Conservation (phyloP, 2,113 vertebrate species). For the Gadus macrocephalus region DNA sequence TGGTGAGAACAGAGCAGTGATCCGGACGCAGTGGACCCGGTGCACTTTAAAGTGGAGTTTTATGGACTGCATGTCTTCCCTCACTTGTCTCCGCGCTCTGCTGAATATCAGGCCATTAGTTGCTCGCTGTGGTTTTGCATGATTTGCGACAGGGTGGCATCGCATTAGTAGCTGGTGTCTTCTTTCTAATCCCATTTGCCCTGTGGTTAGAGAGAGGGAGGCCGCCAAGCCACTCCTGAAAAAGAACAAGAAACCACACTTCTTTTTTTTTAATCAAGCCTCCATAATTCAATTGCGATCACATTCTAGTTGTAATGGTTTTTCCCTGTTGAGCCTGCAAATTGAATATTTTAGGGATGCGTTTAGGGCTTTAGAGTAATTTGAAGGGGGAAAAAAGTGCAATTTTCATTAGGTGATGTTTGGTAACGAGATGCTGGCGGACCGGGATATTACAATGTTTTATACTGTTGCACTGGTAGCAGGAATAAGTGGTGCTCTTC, state of each 20-base stretch:
- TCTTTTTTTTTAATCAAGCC: conserved; percentile 24
- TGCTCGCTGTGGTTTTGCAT: conserved; percentile 52
- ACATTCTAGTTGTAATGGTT: conserved; percentile 60
- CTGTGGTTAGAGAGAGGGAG: conserved; percentile 57
- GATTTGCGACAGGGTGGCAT: conserved; percentile 57
- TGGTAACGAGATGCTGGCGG: conserved; percentile 37
- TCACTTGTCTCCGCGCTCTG: too few species aligned
- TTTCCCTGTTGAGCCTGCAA: conserved; percentile 61
- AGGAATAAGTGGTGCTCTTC: conserved; percentile 30
- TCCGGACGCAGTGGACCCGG: too few species aligned
- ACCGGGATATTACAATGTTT: conserved; percentile 34
- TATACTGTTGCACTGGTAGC: conserved; percentile 13
- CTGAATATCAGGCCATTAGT: conserved; percentile 13
- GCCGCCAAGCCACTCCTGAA: conserved; percentile 49
- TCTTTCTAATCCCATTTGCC: conserved; percentile 64
- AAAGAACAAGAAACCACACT: conserved; percentile 43
- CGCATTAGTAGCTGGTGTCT: conserved; percentile 52
- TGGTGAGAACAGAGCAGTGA: too few species aligned
- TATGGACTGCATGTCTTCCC: too few species aligned
- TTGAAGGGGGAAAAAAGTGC: conserved; percentile 31
- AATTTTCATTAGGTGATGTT: conserved; percentile 49
- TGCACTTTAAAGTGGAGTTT: too few species aligned
- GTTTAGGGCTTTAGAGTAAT: conserved; percentile 56
- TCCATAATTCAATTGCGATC: conserved; percentile 60
- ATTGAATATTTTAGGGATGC: conserved; percentile 58